Evolutionary conservation across 2,797 vertebrate species (phyloP), one percentile per base, ranked within the genome.

Genomic region (Tapera naevia): DNA sequence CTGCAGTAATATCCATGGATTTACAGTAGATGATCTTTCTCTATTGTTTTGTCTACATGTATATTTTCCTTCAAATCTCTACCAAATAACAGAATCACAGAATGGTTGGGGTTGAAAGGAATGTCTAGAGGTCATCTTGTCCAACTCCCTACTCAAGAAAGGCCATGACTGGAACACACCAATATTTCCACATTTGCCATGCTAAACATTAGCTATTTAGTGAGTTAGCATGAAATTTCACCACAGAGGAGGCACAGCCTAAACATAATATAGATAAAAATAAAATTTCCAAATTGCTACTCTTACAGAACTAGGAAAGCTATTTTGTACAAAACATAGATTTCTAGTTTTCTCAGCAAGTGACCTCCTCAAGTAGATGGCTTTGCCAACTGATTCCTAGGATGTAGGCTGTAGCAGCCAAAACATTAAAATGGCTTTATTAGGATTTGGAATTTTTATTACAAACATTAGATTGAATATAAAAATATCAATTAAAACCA

Each of bases 361-460:
- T 12, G 9, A 3, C 3, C 10, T 43, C 2, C 3, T 48, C 11
- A 45, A 12, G 19, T n/a, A 37, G 4, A n/a, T 10, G 12, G 3
- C 4, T 48, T 88, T 67, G 13, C 5, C 16, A 51, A 0, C 0
- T 76, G 27, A n/a, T 81, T 9, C 5, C 7, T 41, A 23, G 5
- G 12, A 70, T 39, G 60, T 62, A 80, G 6, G 11, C 3, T 64
- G 14, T n/a, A 56, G 41, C 16, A 64, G 10, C 3, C 7, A 75
- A 85, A 74, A 9, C 5, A 69, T 32, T 39, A n/a, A 30, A 69
- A 51, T 35, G 2, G 0, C 0, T 4, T 30, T 80, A 69, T 23
- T 48, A 43, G 46, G 30, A 39, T 35, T 86, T 56, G 30, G 15
- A 35, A 41, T 30, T 86, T 4, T 67, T 61, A 48, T 50, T 86